Evolutionary conservation across 2,797 vertebrate genomes (phyloP).

Genomic region (Dipus sagitta): DNA sequence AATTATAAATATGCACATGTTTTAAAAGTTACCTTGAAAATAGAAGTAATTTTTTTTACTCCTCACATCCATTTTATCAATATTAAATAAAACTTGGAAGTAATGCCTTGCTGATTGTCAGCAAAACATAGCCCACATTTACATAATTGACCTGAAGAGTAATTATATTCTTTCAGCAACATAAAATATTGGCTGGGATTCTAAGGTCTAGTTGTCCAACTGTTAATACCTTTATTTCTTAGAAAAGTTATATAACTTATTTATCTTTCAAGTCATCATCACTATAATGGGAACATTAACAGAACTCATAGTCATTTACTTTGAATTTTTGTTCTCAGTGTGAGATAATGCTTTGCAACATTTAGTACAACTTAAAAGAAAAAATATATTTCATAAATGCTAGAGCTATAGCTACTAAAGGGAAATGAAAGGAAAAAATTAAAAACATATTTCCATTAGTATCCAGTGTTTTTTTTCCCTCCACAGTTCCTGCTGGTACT

Average conservation of each 20-base stretch:
- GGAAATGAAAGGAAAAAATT: conserved; percentile 8
- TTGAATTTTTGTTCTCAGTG: not conserved
- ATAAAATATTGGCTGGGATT: not conserved
- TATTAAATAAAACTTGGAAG: not conserved
- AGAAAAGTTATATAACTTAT: not conserved
- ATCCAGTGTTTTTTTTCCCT: conserved; percentile 59
- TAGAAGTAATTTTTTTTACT: not conserved
- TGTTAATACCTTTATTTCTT: not conserved
- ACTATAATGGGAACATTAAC: not conserved
- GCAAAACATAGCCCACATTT: not conserved
- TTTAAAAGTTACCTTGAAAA: conserved; percentile 16
- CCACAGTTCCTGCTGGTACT: conserved; percentile 48
- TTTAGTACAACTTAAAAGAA: not conserved
- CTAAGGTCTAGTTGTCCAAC: not conserved
- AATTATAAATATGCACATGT: not conserved
- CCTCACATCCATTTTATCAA: not conserved
- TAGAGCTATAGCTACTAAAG: not conserved
- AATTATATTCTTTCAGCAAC: not conserved
- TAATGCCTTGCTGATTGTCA: not conserved
- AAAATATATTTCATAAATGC: not conserved
- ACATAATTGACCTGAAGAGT: not conserved
- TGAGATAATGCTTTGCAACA: not conserved
- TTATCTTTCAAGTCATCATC: not conserved
- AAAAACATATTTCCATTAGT: conserved; percentile 32
- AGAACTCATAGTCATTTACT: not conserved